Base-by-base conservation (phyloP, 1,140 invertebrate species). In the Trigoniulus corallinus region DNA sequence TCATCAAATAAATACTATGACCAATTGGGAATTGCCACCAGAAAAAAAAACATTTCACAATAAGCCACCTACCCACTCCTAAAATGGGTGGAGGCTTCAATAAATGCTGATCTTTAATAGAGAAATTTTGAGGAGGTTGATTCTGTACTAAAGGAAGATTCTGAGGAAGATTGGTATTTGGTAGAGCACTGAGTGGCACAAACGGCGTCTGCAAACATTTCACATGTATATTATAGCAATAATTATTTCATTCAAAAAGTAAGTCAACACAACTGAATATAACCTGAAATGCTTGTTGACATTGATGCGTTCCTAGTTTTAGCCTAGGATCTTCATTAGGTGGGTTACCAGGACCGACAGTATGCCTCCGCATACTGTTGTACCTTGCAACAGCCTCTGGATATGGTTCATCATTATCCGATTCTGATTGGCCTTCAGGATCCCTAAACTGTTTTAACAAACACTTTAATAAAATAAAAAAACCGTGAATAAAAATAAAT, bases 61-160 rank as follows among this genome's bases (percentile, higher is more conserved):
- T 26, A 21, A 24, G 4, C 4, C 12, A 56, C 74, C 73, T 62
- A 88, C 85, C 82, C 57, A 82, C 81, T 52, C 82, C 85, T 77
- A 92, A 81, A 10, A 84, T 81, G 48, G 81, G 79, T 1, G 89
- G 89, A 37, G 89, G 88, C 65, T 93, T 91, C 37, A 96, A 69
- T 54, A 95, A 72, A 68, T 95, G 86, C 59, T 91, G 88, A 70
- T 95, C 88, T 63, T 93, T 92, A 51, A 88, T 81, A 59, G 82
- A 82, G 65, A 88, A 84, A 69, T 84, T 85, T 58, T 85, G 80
- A 7, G 80, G 81, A 40, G 79, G 79, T 54, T 82, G 77, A 64
- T 83, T 78, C 59, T 81, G 77, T 29, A 84, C 70, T 54, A 81
- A 68, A 44, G 82, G 81, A 61, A 84, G 69, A 66, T 84, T 81